Base-by-base conservation (phyloP, 2,888 invertebrate species). In the Taphrorychus bicolor region DNA sequence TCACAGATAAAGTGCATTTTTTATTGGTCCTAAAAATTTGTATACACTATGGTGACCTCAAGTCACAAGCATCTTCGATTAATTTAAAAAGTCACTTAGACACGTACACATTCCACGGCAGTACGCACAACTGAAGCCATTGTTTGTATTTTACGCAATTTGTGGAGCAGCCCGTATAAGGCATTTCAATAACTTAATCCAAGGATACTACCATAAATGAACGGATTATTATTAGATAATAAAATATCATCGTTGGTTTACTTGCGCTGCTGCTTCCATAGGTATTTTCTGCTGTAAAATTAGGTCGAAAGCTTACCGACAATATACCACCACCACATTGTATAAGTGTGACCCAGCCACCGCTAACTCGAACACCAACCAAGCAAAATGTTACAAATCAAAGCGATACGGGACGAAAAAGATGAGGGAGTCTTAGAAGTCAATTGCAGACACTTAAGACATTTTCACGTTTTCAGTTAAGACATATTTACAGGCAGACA, bases 321-420 rank as follows among this genome's bases (percentile, higher is more conserved):
- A 70, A 75, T 74, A 74, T 76, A 78, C 79, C 79, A 79, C 77
- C 79, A 80, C 80, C 79, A 79, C 52, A 70, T 73, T 64, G 69
- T 64, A n/a, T n/a, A n/a, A n/a, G n/a, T n/a, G n/a, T n/a, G n/a
- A n/a, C 66, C 63, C 49, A 11, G 4, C 16, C 59, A 54, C 53
- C 60, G 70, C 71, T 71, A 73, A 70, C 60, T 67, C 74, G 69
- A 73, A 70, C 71, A 71, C 64, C 69, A 70, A 71, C 69, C 65
- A 67, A 57, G 73, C 70, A 69, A 71, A 57, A 68, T 57, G 67
- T 71, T 71, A 63, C 60, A 45, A 18, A 58, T 23, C 14, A 66
- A 54, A 48, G 53, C 52, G 51, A 66, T 23, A 59, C 62, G 53
- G 23, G 32, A 54, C 16, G 49, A 58, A 21, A 57, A 59, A 45